phyloP scores from a whole-genome alignment of 2,113 vertebrate species.

The Excalfactoria chinensis region DNA sequence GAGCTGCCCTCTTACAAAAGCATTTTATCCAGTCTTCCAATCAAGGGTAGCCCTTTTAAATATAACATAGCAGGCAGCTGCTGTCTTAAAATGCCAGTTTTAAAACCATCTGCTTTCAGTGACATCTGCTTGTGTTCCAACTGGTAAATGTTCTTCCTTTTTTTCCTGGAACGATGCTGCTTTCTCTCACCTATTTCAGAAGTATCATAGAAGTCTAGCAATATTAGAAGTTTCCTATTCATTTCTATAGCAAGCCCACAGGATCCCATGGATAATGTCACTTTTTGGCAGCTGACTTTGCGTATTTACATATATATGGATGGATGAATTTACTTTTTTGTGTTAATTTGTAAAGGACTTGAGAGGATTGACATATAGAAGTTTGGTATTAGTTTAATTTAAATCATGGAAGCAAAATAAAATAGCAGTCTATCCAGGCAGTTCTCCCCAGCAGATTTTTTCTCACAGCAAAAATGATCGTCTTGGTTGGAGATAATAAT shows the following conservation, averaged over 20 bases:
- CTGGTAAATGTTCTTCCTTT: constrained; percentile 28
- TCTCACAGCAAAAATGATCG: not conserved
- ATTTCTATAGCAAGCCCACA: constrained; percentile 2
- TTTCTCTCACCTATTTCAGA: constrained; percentile 53
- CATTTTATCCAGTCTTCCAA: not conserved
- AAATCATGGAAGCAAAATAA: constrained; percentile 37
- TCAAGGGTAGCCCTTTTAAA: constrained; percentile 18
- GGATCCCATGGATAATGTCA: constrained; percentile 12
- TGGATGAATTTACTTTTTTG: constrained; percentile 47
- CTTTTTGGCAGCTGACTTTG: constrained; percentile 41
- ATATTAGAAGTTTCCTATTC: constrained; percentile 24
- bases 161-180: not conserved
- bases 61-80: constrained; percentile 22
- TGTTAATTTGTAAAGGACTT: constrained; percentile 56
- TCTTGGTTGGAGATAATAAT: not conserved
- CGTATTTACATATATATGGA: constrained; percentile 47
- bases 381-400: constrained; percentile 19
- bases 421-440: not conserved
- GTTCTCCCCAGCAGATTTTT: not conserved
- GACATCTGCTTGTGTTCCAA: constrained; percentile 6
- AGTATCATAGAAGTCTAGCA: not conserved
- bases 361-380: not conserved
- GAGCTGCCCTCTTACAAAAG: not conserved
- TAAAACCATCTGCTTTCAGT: constrained; percentile 45
- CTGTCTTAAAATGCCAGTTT: not conserved